Evolutionary conservation across 2,888 invertebrate species (phyloP).

Genomic region (Hirtodrosophila cameraria): DNA sequence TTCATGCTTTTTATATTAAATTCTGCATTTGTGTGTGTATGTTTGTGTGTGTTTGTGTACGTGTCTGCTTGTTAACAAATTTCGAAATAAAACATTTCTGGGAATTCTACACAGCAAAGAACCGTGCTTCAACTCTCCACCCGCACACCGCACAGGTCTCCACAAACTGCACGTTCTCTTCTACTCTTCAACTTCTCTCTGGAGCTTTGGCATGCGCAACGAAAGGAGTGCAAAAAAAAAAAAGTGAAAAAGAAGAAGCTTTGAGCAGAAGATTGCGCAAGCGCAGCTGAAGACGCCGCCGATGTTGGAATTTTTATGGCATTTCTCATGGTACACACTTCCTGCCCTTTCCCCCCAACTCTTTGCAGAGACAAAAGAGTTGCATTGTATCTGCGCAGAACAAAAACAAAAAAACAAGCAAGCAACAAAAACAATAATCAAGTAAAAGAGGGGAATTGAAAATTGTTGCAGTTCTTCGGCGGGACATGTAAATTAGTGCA

Average conservation of each 20-base stretch:
- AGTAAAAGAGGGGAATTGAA: slow-evolving; percentile 11
- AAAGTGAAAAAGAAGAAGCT: slow-evolving; percentile 45
- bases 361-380: slow-evolving; percentile 62
- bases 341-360: slow-evolving; percentile 25
- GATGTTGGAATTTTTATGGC: slow-evolving; percentile 70
- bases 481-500: slow-evolving; percentile 74
- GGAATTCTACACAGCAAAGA: slow-evolving; percentile 55
- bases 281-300: slow-evolving; percentile 54
- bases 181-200: no score
- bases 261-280: slow-evolving; percentile 61
- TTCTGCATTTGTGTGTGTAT: background rate
- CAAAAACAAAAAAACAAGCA: background rate
- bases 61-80: slow-evolving; percentile 72
- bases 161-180: slow-evolving; percentile 23
- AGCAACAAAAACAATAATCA: slow-evolving; percentile 28
- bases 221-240: slow-evolving; percentile 50
- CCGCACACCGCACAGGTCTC: slow-evolving; percentile 7
- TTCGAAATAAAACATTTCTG: slow-evolving; percentile 73
- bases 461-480: slow-evolving; percentile 28
- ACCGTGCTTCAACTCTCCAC: slow-evolving; percentile 32
- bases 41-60: slow-evolving; percentile 13
- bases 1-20: no score
- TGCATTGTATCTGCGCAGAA: slow-evolving; percentile 59
- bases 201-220: slow-evolving; percentile 69
- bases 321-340: slow-evolving; percentile 63